Percentiles rank a stretch among this genome's conserved stretches.
phyloP scores from a whole-genome alignment of 2,113 vertebrate species.

The Cariama cristata region DNA sequence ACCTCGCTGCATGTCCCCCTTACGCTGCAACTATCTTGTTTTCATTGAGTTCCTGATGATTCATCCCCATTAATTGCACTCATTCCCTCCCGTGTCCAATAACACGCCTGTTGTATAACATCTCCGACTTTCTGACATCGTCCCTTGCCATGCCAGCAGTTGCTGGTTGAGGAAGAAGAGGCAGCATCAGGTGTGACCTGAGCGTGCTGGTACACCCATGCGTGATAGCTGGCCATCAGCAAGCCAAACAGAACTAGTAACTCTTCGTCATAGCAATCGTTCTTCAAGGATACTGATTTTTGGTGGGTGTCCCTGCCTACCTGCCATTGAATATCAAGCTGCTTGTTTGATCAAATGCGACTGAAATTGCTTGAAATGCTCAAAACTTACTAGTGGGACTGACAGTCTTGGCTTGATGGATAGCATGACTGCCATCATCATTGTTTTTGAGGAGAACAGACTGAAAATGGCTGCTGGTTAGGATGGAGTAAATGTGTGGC shows the following conservation, averaged over 20 bases:
- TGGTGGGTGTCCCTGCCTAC: not conserved
- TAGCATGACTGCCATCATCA: too few relatives aligned
- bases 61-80: not conserved
- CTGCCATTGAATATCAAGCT: not conserved
- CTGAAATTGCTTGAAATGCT: not conserved
- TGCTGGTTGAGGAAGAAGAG: not conserved
- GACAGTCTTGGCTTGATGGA: not conserved
- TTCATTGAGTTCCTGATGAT: not conserved
- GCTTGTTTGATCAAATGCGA: not conserved
- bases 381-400: not conserved
- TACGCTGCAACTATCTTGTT: not conserved
- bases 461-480: not conserved
- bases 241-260: not conserved
- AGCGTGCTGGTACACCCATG: not conserved
- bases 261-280: fast-evolving
- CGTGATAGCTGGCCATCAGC: not conserved
- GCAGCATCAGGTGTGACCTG: not conserved
- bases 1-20: not conserved
- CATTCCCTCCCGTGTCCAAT: not conserved
- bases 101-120: not conserved
- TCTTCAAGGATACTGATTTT: not conserved
- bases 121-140: not conserved
- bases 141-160: not conserved
- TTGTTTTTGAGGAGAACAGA: not conserved
- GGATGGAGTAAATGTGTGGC: not conserved